Evolutionary conservation across 2,113 vertebrate species (phyloP).

Genomic region (Grallaria varia): DNA sequence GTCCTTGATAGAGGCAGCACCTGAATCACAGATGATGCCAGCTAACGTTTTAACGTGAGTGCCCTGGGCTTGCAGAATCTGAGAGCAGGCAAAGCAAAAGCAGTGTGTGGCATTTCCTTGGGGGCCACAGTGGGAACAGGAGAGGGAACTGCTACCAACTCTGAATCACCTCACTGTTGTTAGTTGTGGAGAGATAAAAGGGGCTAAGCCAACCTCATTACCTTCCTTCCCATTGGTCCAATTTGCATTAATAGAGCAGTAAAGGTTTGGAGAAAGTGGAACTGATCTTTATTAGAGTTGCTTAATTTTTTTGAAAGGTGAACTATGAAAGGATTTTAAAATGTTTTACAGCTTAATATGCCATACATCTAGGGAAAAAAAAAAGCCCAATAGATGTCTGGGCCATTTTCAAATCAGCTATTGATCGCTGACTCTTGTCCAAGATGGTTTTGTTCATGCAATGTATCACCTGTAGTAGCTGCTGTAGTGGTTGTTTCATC

Average conservation of each 20-base stretch:
- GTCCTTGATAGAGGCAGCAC: conserved; percentile 98
- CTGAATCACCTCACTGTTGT: neutral
- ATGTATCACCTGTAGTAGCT: neutral
- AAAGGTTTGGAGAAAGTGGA: conserved; percentile 23
- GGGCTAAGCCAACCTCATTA: conserved; percentile 12
- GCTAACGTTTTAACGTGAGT: conserved; percentile 98
- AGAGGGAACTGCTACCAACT: neutral
- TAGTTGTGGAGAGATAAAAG: conserved; percentile 19
- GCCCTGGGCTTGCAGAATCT: neutral
- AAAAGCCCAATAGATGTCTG: neutral
- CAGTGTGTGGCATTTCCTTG: neutral
- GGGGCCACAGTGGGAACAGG: neutral
- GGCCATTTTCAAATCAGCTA: neutral
- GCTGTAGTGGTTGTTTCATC: neutral
- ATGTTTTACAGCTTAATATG: neutral
- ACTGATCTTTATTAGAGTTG: conserved; percentile 1
- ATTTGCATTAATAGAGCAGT: conserved; percentile 37
- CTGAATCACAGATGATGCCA: conserved; percentile 99
- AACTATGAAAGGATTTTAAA: neutral
- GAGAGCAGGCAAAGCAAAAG: neutral
- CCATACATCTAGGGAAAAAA: neutral
- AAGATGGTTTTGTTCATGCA: neutral
- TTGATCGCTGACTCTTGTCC: neutral
- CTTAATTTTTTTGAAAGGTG: conserved; percentile 26
- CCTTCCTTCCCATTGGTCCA: conserved; percentile 16